Base-by-base conservation (phyloP, 1,140 invertebrate species). In the Chironomus striatipennis region DNA sequence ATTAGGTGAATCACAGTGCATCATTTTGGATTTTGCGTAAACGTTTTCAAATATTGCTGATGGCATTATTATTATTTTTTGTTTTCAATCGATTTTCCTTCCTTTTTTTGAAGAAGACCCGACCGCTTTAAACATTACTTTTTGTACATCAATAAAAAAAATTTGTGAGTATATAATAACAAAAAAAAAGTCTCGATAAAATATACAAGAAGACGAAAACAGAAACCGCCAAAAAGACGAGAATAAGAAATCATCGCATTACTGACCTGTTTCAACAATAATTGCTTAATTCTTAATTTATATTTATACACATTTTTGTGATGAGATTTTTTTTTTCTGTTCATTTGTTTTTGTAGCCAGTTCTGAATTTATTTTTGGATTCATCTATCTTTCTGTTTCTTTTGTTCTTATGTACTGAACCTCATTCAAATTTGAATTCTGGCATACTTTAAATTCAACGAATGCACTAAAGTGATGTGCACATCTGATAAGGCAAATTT, bases 241-340 rank as follows among this genome's bases (percentile, higher is more conserved):
- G 24, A 70, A 70, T 70, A 70, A 70, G 65, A 70, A 70, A 70
- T 70, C 65, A 70, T 70, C 65, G 65, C 65, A 70, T 70, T 70
- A 70, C 65, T 70, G 65, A 70, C 65, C 65, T 70, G 65, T 70
- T 57, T 70, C 65, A 70, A 70, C 65, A 70, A 70, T 70, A 70
- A 70, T 70, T 70, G 65, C 65, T 70, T 70, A 70, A 70, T 70
- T 70, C 65, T 70, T 70, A 70, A 70, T 70, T 70, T 70, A 70
- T 70, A 70, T 70, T 70, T 70, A 70, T 70, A 70, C 20, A 70
- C 65, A 70, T 20, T 70, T 70, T 21, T 70, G 65, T 70, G 65
- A 20, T 18, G 20, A 20, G 65, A 17, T 18, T 70, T 70, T 70
- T 70, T 70, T 17, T 18, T 70, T 70, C 15, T 9, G 64, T 67